Evolutionary conservation across 1,140 invertebrate genomes (phyloP).

Genomic region (Grapholita molesta): DNA sequence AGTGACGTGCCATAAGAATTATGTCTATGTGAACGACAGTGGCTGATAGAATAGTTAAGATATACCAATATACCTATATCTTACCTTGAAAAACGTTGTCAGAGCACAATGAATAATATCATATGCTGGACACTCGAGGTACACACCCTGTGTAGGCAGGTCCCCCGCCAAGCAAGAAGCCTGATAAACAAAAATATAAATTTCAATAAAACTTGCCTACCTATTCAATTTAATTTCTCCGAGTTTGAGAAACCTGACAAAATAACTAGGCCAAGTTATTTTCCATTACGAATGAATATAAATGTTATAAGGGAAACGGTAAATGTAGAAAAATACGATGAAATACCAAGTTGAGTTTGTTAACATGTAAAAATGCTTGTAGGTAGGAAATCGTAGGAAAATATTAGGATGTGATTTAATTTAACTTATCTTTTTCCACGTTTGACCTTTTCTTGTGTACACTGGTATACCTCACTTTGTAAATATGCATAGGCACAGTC

Average conservation of each 20-base stretch:
- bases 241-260: background rate
- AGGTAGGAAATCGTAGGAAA: no score
- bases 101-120: slow-evolving; percentile 46
- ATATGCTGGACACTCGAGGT: slow-evolving; percentile 51
- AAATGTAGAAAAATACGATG: background rate
- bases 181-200: background rate
- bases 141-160: slow-evolving; percentile 41
- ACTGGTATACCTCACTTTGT: no score
- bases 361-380: no score
- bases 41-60: no score
- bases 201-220: background rate
- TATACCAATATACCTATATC: no score
- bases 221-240: background rate
- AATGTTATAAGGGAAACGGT: background rate
- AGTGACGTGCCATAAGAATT: no score
- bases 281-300: background rate
- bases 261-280: background rate
- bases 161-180: slow-evolving; percentile 30
- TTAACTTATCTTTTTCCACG: no score
- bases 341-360: no score
- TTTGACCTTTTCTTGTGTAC: no score
- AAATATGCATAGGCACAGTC: no score
- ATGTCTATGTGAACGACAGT: no score
- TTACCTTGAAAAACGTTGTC: slow-evolving; percentile 47
- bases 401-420: no score